phyloP scores from a whole-genome alignment of 1,140 invertebrate species.

The Drosophila lowei region DNA sequence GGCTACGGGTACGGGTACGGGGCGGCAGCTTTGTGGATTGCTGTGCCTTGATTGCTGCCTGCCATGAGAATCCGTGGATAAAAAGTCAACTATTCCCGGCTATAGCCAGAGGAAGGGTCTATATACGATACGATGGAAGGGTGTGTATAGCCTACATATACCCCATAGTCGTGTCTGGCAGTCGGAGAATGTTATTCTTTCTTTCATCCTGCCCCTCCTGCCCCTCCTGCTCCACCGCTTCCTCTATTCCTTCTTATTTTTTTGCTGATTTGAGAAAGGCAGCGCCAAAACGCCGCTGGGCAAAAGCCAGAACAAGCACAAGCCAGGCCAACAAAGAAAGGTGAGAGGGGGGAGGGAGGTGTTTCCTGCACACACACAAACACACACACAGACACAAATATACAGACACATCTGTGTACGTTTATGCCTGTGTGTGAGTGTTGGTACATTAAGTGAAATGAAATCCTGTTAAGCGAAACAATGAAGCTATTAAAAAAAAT shows the following conservation, averaged over 20 bases:
- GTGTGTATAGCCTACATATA: constrained; percentile 7
- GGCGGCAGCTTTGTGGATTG: constrained; percentile 15
- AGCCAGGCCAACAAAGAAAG: constrained; percentile 59
- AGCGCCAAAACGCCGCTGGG: constrained; percentile 68
- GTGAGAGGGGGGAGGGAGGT: constrained; percentile 12
- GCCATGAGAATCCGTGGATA: constrained; percentile 52
- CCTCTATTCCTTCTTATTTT: constrained; percentile 2
- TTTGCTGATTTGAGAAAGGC: constrained; percentile 54
- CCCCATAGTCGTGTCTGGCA: constrained; percentile 26
- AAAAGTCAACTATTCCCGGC: constrained; percentile 34
- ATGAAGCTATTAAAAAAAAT: constrained; percentile 78
- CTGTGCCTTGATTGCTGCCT: constrained; percentile 48
- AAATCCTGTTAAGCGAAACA: constrained; percentile 78
- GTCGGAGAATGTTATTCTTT: constrained; percentile 49
- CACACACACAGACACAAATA: constrained; percentile 1
- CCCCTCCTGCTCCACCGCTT: constrained; percentile 7
- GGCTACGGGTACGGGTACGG: too few relatives aligned
- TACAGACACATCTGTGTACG: background rate
- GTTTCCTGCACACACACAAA: constrained; percentile 22
- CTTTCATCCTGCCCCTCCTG: constrained; percentile 27
- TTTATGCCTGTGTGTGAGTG: constrained; percentile 4
- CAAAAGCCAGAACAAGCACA: constrained; percentile 62
- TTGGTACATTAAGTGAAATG: constrained; percentile 74
- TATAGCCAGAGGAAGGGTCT: background rate
- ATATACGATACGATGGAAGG: constrained; percentile 8